These are phyloP conservation scores for Capitulum mitella DNA, from an alignment of 2,888 invertebrate species.

Conservation along the genomic window DNA sequence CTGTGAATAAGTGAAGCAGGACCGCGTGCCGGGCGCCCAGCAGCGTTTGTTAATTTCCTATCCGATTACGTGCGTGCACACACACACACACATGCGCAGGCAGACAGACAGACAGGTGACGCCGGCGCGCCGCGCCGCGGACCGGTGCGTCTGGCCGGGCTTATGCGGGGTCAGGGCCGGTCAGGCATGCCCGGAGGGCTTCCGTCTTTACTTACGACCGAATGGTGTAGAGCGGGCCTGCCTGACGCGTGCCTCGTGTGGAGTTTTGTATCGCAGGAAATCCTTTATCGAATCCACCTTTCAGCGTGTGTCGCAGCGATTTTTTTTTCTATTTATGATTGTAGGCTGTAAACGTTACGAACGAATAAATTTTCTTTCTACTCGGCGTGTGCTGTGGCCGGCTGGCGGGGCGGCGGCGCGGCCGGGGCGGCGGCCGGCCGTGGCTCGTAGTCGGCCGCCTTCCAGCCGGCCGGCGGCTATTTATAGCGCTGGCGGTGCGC, in stretches of 20 bases:
- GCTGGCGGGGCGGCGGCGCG: not conserved
- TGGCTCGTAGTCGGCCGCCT: not conserved
- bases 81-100: not conserved
- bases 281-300: not conserved
- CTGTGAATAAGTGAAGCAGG: not conserved
- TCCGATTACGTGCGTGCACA: too few relatives aligned
- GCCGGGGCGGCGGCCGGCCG: not conserved
- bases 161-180: not conserved
- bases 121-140: not conserved
- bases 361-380: conserved; percentile 20
- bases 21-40: not conserved
- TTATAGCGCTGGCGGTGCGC: conserved; percentile 2
- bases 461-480: not conserved
- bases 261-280: not conserved
- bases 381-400: not conserved
- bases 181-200: not conserved
- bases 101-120: not conserved
- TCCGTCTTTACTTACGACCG: not conserved
- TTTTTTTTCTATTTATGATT: conserved; percentile 24
- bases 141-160: not conserved
- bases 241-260: not conserved
- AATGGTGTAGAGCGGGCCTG: not conserved
- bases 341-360: conserved; percentile 12
- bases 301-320: conserved; percentile 6
- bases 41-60: not conserved